Evolutionary conservation across 2,113 vertebrate genomes (phyloP).

Genomic region (Nycticryphes semicollaris): DNA sequence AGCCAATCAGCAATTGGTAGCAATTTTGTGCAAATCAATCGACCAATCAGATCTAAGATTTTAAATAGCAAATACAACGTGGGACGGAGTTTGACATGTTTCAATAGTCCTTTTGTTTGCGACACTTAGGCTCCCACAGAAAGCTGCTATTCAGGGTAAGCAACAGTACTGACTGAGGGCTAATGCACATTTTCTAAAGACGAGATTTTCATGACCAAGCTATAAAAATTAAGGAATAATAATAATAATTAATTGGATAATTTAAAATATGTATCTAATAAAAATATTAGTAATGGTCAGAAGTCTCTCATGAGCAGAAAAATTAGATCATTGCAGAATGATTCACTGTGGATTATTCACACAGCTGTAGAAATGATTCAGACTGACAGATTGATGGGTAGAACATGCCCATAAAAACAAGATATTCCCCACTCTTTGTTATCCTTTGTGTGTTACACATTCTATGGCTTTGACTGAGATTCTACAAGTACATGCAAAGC

Average conservation of each 20-base stretch:
- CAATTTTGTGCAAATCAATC: constrained; percentile 6
- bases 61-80: neutral
- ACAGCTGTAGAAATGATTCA: constrained; percentile 41
- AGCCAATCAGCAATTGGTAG: neutral
- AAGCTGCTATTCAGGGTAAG: neutral
- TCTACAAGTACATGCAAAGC: neutral
- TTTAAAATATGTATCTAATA: neutral
- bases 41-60: neutral
- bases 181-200: neutral
- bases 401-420: constrained; percentile 21
- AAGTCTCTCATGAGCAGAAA: neutral
- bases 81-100: neutral
- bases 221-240: neutral
- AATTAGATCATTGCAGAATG: constrained; percentile 17
- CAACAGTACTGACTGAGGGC: neutral
- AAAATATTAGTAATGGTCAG: constrained; percentile 10
- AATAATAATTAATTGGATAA: neutral
- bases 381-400: constrained; percentile 40
- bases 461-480: neutral
- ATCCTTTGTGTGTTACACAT: neutral
- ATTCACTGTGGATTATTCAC: constrained; percentile 29
- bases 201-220: neutral
- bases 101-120: constrained; percentile 44
- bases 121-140: neutral
- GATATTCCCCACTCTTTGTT: constrained; percentile 27